Percentiles rank a stretch among this genome's conserved stretches.
These are phyloP conservation scores for Diplazon laetatorius DNA, from an alignment of 2,888 invertebrate species.

Conservation along the genomic window DNA sequence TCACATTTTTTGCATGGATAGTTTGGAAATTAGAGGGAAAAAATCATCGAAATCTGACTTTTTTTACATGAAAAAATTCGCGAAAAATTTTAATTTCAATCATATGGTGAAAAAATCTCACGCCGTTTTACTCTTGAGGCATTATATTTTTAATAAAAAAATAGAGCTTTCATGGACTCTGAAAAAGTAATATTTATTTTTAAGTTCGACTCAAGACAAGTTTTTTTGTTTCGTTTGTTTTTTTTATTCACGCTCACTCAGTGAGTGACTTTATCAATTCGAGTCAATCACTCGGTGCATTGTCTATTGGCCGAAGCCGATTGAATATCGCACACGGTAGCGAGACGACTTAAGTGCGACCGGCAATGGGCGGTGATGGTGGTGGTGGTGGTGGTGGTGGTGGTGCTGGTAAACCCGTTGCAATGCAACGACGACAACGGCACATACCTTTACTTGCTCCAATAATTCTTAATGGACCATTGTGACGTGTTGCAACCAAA, in stretches of 20 bases:
- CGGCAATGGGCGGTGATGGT: not conserved
- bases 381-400: not conserved
- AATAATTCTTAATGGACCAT: constrained; percentile 70
- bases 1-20: too few species aligned
- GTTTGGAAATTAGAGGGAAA: too few species aligned
- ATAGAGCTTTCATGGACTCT: too few species aligned
- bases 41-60: too few species aligned
- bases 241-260: constrained; percentile 12
- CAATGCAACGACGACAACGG: constrained; percentile 48
- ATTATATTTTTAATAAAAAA: too few species aligned
- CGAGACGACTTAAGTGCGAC: not conserved
- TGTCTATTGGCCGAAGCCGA: constrained; percentile 21
- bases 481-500: constrained; percentile 64
- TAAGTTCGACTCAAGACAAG: too few species aligned
- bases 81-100: too few species aligned
- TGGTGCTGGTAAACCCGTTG: too few species aligned
- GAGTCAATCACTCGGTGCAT: not conserved
- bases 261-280: not conserved
- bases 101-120: too few species aligned
- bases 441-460: constrained; percentile 68
- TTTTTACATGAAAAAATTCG: too few species aligned
- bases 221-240: constrained; percentile 23
- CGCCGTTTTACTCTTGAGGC: too few species aligned
- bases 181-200: too few species aligned
- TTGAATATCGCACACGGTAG: constrained; percentile 14